Evolutionary conservation across 92 coral and sea anemone species (phyloP).

Genomic region (Heteractis magnifica): DNA sequence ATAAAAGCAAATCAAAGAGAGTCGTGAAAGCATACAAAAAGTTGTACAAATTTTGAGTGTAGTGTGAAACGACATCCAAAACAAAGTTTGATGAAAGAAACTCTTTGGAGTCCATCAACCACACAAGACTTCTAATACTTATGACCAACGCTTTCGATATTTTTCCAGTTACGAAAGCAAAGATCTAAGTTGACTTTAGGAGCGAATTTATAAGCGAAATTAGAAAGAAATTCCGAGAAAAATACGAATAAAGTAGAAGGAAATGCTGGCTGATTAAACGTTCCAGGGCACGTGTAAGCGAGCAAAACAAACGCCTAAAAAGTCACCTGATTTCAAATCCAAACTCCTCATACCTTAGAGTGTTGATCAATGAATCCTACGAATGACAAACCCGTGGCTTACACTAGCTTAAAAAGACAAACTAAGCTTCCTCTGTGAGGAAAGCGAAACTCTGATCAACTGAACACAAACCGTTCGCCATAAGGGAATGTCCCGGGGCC

Average conservation of each 20-base stretch:
- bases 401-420: conserved; percentile 13
- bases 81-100: background rate
- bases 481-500: conserved; percentile 48
- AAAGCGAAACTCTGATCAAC: conserved; percentile 18
- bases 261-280: background rate
- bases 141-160: background rate
- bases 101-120: background rate
- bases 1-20: no score
- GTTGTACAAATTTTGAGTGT: background rate
- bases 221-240: background rate
- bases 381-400: background rate
- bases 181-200: background rate
- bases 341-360: conserved; percentile 12
- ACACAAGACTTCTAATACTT: background rate
- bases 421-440: conserved; percentile 32
- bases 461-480: background rate
- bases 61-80: background rate
- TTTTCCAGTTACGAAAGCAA: background rate
- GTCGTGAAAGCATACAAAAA: background rate
- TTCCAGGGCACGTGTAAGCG: conserved; percentile 3
- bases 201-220: background rate
- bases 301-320: background rate
- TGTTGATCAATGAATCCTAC: conserved; percentile 8
- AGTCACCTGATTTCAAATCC: background rate
- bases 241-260: background rate